These are phyloP conservation scores for Clitarchus hookeri DNA, from an alignment of 2,888 invertebrate species.

Conservation along the genomic window DNA sequence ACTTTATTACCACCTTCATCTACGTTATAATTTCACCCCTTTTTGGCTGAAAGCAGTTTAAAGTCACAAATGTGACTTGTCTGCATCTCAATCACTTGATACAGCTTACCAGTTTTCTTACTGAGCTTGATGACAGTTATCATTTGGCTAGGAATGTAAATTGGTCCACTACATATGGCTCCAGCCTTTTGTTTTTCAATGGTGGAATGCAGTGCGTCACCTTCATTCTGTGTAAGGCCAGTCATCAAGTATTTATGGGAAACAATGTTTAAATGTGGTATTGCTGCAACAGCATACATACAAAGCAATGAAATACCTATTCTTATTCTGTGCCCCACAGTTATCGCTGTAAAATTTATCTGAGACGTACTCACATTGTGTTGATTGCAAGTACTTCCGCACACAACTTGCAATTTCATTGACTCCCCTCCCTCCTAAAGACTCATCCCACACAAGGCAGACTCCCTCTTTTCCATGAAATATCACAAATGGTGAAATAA, in stretches of 20 bases:
- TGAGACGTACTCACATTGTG: not conserved
- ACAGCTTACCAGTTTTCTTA: not conserved
- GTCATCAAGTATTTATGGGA: not conserved
- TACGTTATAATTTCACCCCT: not conserved
- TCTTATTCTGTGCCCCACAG: constrained; percentile 8
- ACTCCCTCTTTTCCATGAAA: not conserved
- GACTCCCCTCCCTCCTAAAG: not conserved
- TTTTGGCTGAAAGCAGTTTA: not conserved
- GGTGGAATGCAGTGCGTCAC: not conserved
- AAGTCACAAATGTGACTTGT: not conserved
- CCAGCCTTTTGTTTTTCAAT: not conserved
- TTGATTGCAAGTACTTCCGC: not conserved
- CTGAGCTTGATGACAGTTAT: not conserved
- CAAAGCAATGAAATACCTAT: not conserved
- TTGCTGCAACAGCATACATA: constrained; percentile 1
- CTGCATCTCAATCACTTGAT: not conserved
- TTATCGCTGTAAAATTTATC: not conserved
- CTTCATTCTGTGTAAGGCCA: not conserved
- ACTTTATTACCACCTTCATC: not conserved
- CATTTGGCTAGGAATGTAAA: not conserved
- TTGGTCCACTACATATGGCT: not conserved
- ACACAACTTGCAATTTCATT: not conserved
- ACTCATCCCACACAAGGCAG: not conserved
- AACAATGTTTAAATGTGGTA: not conserved
- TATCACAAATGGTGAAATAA: not conserved